Percentiles rank a stretch among this genome's conserved stretches.
Evolutionary conservation across 2,888 invertebrate genomes (phyloP).

Genomic region (Aphrophora alni): DNA sequence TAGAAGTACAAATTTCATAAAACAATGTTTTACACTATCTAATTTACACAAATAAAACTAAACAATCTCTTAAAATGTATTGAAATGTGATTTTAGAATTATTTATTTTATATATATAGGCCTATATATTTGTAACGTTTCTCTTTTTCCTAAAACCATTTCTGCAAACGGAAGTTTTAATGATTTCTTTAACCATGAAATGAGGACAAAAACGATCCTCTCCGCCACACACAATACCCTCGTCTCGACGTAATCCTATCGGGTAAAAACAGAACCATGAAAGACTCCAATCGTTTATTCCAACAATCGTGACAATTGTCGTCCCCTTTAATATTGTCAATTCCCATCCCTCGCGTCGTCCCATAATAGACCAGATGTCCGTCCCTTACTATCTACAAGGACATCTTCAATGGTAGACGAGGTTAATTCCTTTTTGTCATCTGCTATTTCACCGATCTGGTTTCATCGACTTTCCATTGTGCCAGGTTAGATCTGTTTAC

Average conservation of each 20-base stretch:
- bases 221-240: not conserved
- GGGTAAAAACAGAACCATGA: not conserved
- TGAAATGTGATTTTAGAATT: too few species aligned
- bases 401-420: not conserved
- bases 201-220: not conserved
- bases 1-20: too few species aligned
- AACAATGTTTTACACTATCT: too few species aligned
- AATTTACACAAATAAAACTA: too few species aligned
- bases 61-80: too few species aligned
- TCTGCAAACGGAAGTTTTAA: not conserved
- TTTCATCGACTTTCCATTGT: not conserved
- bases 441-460: not conserved
- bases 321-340: too few species aligned
- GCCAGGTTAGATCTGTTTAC: not conserved
- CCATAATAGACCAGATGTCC: not conserved
- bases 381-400: not conserved
- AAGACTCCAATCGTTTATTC: not conserved
- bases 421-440: not conserved
- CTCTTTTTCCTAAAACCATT: not conserved
- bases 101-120: too few species aligned
- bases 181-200: not conserved
- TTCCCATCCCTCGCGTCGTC: not conserved
- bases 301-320: not conserved
- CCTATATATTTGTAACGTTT: too few species aligned
- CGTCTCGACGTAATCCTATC: not conserved